Base-by-base conservation (phyloP, 1,140 invertebrate genomes). In the Hesperophylax magnus region DNA sequence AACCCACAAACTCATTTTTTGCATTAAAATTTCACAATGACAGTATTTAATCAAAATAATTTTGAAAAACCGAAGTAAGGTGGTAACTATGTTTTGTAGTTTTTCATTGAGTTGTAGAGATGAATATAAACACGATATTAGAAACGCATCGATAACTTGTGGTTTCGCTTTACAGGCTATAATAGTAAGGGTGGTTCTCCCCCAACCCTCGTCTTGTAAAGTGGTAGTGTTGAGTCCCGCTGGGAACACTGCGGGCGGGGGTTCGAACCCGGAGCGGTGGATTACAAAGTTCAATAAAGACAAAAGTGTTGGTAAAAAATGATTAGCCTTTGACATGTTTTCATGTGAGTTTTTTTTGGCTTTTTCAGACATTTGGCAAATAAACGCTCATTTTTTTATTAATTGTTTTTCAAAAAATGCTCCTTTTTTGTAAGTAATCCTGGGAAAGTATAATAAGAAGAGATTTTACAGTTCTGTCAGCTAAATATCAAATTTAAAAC, bases 111-210 rank as follows among this genome's bases (percentile, higher is more conserved):
- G 34, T 9, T n/a, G 9, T 17, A 54, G 22, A 58, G 71, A 71
- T 79, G 63, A 71, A 79, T 79, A 71, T 79, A 79, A 69, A 75
- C 71, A 75, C 34, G 47, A 71, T 60, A 79, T 79, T 79, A 60
- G 77, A 69, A 71, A 79, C 65, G 77, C 77, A 79, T 79, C 77
- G 52, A 79, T 79, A 71, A 58, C 17, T 71, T 22, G 34, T 54
- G 17, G 22, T 34, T 58, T 53, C 18, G 18, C 52, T 34, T 34
- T 72, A 72, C 18, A 20, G 18, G 39, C n/a, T 65, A 65, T 5
- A 58, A 31, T 71, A 71, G 34, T 72, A n/a, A 20, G 71, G 71
- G 71, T 58, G 18, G 71, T 58, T 75, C 14, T 52, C 18, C 24
- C 39, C 67, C 74, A 75, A 15, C 75, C 75, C 58, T 61, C 75